Evolutionary conservation across 2,888 invertebrate genomes (phyloP).

Genomic region (Hirtodrosophila confusa): DNA sequence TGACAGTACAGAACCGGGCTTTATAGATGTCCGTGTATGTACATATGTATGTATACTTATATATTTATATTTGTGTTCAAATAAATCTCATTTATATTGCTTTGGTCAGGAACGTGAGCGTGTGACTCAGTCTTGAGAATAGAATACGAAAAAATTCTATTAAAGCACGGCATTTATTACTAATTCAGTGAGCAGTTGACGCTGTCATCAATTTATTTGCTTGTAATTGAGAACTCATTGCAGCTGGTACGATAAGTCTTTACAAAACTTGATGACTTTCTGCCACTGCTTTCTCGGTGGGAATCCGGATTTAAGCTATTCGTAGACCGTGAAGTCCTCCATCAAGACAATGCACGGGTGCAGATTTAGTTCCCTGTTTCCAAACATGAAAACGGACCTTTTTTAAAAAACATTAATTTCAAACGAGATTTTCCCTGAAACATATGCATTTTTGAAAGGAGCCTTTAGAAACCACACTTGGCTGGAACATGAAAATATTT

Average conservation of each 20-base stretch:
- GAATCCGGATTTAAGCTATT: too few species aligned
- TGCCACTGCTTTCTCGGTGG: too few species aligned
- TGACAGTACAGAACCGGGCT: conserved; percentile 31
- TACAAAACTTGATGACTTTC: too few species aligned
- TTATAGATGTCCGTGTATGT: not conserved
- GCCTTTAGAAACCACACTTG: too few species aligned
- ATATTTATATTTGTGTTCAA: not conserved
- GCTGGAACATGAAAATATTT: too few species aligned
- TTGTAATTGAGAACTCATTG: conserved; percentile 27
- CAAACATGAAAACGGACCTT: too few species aligned
- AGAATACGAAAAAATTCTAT: conserved; percentile 19
- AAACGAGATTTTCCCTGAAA: too few species aligned
- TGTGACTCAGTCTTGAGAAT: conserved; percentile 18
- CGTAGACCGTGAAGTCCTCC: too few species aligned
- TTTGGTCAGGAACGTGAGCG: conserved; percentile 29
- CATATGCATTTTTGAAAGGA: too few species aligned
- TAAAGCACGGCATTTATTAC: conserved; percentile 8
- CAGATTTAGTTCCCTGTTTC: too few species aligned
- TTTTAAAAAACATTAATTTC: too few species aligned
- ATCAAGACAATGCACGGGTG: too few species aligned
- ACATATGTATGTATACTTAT: not conserved
- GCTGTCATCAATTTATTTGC: conserved; percentile 8
- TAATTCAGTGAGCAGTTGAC: conserved; percentile 23
- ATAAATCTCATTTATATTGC: conserved; percentile 36
- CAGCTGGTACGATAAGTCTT: not conserved